phyloP scores from a whole-genome alignment of 1,140 invertebrate species.

The Paraescarpia echinospica region DNA sequence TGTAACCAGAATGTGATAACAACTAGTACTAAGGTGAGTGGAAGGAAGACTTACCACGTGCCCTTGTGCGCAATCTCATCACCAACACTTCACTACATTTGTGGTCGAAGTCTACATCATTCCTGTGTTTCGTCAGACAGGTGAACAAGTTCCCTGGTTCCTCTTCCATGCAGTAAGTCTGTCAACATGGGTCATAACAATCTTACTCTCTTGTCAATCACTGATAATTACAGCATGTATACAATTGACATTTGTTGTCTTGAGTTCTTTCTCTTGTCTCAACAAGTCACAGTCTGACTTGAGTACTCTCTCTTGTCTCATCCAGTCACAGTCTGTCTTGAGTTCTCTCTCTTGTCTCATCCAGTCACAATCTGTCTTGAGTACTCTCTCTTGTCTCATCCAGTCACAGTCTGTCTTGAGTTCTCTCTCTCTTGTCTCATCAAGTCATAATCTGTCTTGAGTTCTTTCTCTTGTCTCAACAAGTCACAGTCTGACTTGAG shows the following conservation, averaged over 20 bases:
- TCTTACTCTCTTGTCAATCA: not conserved
- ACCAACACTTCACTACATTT: slow-evolving; percentile 84
- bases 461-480: too few species aligned
- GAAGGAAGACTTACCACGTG: not conserved
- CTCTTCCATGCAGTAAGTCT: slow-evolving; percentile 50
- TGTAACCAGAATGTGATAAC: not conserved
- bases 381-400: too few species aligned
- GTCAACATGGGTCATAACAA: slow-evolving; percentile 30
- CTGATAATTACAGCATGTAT: too few species aligned
- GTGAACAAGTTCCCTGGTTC: slow-evolving; percentile 50
- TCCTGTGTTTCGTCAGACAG: slow-evolving; percentile 72
- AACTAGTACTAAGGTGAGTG: not conserved
- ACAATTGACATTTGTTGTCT: slow-evolving; percentile 37
- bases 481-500: too few species aligned
- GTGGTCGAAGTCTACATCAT: slow-evolving; percentile 79
- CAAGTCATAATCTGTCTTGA: too few species aligned
- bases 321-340: too few species aligned
- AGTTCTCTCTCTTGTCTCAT: too few species aligned
- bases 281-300: too few species aligned
- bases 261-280: not conserved
- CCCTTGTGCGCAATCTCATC: slow-evolving; percentile 61
- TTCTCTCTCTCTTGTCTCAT: too few species aligned
- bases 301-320: too few species aligned
- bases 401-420: too few species aligned
- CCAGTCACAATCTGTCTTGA: too few species aligned